These are phyloP conservation scores for Stenodera caucasica DNA, from an alignment of 2,888 invertebrate species.

Conservation along the genomic window DNA sequence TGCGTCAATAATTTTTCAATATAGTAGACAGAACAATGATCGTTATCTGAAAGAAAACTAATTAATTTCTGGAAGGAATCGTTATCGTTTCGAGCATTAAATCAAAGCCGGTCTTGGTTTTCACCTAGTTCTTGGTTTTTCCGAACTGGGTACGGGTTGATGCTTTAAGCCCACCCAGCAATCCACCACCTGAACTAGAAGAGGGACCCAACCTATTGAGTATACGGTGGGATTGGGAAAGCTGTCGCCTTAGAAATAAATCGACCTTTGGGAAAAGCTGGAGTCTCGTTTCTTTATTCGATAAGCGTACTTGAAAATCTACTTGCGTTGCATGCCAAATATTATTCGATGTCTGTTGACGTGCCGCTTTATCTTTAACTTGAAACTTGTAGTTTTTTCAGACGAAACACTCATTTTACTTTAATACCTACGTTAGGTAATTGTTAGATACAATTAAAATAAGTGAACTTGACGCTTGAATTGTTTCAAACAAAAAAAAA, in stretches of 20 bases:
- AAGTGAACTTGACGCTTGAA: background rate
- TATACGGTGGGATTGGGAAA: slow-evolving; percentile 17
- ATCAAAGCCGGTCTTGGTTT: slow-evolving; percentile 40
- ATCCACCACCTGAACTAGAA: too few species aligned
- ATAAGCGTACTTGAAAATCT: slow-evolving; percentile 27
- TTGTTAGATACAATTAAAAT: background rate
- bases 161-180: background rate
- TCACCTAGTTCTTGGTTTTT: slow-evolving; percentile 34
- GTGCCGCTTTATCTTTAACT: background rate
- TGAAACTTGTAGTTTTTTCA: background rate
- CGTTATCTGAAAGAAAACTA: slow-evolving; percentile 33
- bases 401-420: background rate
- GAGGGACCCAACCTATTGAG: background rate
- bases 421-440: background rate
- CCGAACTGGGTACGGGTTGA: background rate
- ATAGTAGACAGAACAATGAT: slow-evolving; percentile 17
- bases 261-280: slow-evolving; percentile 34
- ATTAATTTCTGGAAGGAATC: slow-evolving; percentile 35
- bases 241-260: slow-evolving; percentile 39
- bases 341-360: slow-evolving; percentile 24
- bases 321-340: slow-evolving; percentile 35
- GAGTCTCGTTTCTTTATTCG: slow-evolving; percentile 29
- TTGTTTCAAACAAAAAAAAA: too few species aligned
- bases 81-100: slow-evolving; percentile 33
- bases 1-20: slow-evolving; percentile 21